Evolutionary conservation across 2,113 vertebrate species (phyloP), one percentile per base, ranked within the genome.

Genomic region (Ranitomeya variabilis): DNA sequence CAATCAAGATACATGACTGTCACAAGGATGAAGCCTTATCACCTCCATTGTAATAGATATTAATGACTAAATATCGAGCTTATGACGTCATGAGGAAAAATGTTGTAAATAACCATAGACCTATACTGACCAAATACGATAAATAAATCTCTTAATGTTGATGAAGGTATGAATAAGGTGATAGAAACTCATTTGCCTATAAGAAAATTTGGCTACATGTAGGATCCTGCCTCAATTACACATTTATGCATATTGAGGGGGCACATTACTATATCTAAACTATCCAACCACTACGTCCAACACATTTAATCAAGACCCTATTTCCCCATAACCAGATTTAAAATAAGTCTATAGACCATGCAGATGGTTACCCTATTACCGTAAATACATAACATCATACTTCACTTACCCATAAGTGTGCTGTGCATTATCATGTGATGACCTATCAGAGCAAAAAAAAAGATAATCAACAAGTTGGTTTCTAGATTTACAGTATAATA

Each of bases 371-470:
- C 64, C 21, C 19, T 0, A 69, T 69, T 26, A 26, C 7, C 11
- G 0, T 31, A 80, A 57, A 26, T 16, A 62, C n/a, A 62, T 82
- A 14, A 18, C 73, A 37, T 26, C 51, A 21, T 73, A 73, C 26
- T 79, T 31, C 15, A 55, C 86, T 87, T 87, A 87, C 86, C 86
- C 21, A 80, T 14, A 71, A 71, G 86, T 21, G 64, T 16, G n/a
- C 71, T 87, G 62, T 69, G 77, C 51, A 87, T 55, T 51, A 84
- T 71, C 7, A 69, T 31, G 54, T n/a, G 82, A 69, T 84, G 82
- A 84, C 64, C 82, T 84, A 55, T 66, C 2, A 52, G 64, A 81
- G 51, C 21, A 71, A n/a, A 52, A 54, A 71, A 23, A 71, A 71
- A 84, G 18, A 55, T n/a, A 23, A 26, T 84, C 16, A 83, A 3